phyloP scores from a whole-genome alignment of 2,797 vertebrate genomes.

The Pseudochaenichthys georgianus region DNA sequence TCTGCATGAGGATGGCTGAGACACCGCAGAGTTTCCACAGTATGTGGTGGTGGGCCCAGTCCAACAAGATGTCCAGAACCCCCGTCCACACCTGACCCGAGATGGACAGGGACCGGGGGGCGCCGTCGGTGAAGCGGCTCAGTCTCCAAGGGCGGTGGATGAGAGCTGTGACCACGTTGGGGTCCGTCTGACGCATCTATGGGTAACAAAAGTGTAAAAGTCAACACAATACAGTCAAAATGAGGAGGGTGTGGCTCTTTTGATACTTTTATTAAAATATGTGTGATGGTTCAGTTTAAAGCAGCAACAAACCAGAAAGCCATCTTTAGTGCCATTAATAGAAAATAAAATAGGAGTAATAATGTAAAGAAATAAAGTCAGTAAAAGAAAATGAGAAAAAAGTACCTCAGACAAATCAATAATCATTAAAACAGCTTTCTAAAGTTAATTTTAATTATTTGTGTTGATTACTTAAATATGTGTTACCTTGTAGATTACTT shows the following conservation, averaged over 20 bases:
- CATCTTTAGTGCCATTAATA: background rate
- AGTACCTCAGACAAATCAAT: background rate
- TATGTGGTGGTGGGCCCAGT: slow-evolving; percentile 93
- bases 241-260: background rate
- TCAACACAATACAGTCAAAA: slow-evolving; percentile 66
- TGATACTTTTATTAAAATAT: background rate
- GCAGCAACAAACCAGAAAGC: background rate
- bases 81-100: slow-evolving; percentile 86
- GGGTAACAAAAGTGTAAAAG: slow-evolving; percentile 8
- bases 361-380: background rate
- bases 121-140: slow-evolving; percentile 87
- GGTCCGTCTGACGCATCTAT: slow-evolving; percentile 93
- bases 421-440: background rate
- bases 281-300: background rate
- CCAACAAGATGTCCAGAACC: slow-evolving; percentile 88
- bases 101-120: slow-evolving; percentile 74
- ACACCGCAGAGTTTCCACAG: slow-evolving; percentile 93
- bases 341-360: background rate
- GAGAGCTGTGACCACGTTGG: slow-evolving; percentile 89
- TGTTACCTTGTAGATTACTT: slow-evolving; percentile 95
- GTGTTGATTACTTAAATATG: background rate
- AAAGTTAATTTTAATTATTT: background rate
- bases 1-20: slow-evolving; percentile 93
- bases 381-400: too few relatives aligned
- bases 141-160: slow-evolving; percentile 93